Evolutionary conservation across 2,797 vertebrate genomes (phyloP), one percentile per base, ranked within the genome.

Genomic region (Brotula barbata): DNA sequence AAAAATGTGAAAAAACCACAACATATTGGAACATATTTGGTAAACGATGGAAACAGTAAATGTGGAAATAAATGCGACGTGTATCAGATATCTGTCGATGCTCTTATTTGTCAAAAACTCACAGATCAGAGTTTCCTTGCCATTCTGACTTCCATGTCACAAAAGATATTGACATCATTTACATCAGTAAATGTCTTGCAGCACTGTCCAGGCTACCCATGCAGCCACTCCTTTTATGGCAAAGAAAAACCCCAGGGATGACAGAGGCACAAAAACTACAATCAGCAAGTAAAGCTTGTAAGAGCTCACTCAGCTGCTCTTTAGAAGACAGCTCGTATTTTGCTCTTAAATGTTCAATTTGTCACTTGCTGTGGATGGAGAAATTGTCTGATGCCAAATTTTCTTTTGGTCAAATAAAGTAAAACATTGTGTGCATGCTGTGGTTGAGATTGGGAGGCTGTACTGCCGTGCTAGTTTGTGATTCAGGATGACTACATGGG

Each of bases 401-500:
- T 40, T 16, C 6, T 16, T 40, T 40, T 15, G n/a, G 15, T 4
- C 25, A 28, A 28, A 28, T 4, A 28, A 33, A 33, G 31, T 7
- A 33, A 33, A 33, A 10, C 7, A 4, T 28, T 28, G 25, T n/a
- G n/a, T n/a, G n/a, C n/a, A n/a, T n/a, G n/a, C n/a, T 28, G 25
- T 8, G 4, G 31, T 6, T 33, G 6, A 9, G 31, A 11, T 33
- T 33, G 31, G 8, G 31, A 33, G 31, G 9, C 4, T 25, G 25
- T 44, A 1, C 5, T 21, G 41, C 46, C 14, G 20, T 33, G 43
- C 13, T 2, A 25, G 10, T 60, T 31, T 61, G 53, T 58, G 44
- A 56, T 70, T 34, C 12, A 11, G 22, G 14, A 11, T 14, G 12
- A 48, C 28, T n/a, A 37, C 49, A 58, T 14, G 7, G 47, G 36